Base-by-base conservation (phyloP, 2,113 vertebrate species). In the Podarcis raffonei region DNA sequence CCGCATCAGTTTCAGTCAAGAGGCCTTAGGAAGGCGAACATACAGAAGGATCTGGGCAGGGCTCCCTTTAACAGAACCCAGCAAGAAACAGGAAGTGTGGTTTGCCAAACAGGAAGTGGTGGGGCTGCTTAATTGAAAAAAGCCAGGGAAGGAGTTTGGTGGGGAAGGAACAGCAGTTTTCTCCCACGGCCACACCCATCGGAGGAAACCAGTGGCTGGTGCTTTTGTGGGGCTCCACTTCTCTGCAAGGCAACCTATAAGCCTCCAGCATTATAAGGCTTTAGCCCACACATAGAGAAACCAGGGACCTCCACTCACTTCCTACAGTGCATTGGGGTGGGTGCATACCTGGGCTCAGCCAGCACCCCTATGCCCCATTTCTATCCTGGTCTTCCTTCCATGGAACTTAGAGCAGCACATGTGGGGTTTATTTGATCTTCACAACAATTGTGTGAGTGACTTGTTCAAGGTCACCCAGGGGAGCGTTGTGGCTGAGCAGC, bases 11-110 rank as follows among this genome's bases (percentile, higher is more conserved):
- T 65, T 68, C 57, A 62, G 68, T 22, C 27, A 20, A 78, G 72
- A 15, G 22, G 65, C 12, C 35, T 62, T 32, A 11, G 22, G 16
- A 78, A 78, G 39, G n/a, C 22, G 62, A 78, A 78, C 42, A 37
- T 25, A 69, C 27, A 39, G 27, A 32, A 69, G 1, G 2, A n/a
- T 25, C 59, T 66, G 27, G 32, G 84, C 78, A 82, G 32, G n/a
- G n/a, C 69, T 72, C 35, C 57, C 20, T 84, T 57, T 69, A 68
- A 89, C 59, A 84, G 74, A 89, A 83, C 37, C 23, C 30, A 32
- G n/a, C 39, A 30, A 83, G 81, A 87, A 87, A 90, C 85, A 90
- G 89, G 89, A 90, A 90, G 84, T 48, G 89, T 6, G 27, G 57
- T 74, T 85, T 82, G 42, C 22, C 27, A 85, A 59, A 79, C 81